Evolutionary conservation across 2,888 invertebrate species (phyloP).

Genomic region (Synergus japonicus): DNA sequence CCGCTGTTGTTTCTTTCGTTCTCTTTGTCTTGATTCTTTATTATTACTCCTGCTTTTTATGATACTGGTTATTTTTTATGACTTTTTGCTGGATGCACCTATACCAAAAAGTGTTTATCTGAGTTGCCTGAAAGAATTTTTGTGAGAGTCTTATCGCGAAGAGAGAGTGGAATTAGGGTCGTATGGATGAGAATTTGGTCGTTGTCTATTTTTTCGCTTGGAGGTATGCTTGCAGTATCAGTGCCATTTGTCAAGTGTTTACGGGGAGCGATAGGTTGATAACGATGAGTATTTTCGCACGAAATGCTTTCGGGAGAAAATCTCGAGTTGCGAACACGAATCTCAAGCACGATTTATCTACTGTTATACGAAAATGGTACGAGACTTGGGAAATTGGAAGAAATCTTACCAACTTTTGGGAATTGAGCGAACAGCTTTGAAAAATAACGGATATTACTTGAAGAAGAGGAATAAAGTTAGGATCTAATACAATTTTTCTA

Average conservation of each 20-base stretch:
- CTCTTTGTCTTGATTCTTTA: slow-evolving; percentile 8
- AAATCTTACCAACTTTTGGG: slow-evolving; percentile 13
- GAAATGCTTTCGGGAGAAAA: not conserved
- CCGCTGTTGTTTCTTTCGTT: not conserved
- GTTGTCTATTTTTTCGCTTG: not conserved
- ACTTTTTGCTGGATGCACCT: not conserved
- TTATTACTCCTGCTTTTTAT: not conserved
- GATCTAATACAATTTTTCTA: not conserved
- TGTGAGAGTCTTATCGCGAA: slow-evolving; percentile 12
- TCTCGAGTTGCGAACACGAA: not conserved
- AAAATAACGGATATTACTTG: slow-evolving; percentile 3
- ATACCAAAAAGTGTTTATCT: slow-evolving; percentile 14
- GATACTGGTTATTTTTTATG: not conserved
- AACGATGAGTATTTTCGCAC: slow-evolving; percentile 6
- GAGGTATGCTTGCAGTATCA: not conserved
- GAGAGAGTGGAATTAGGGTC: slow-evolving; percentile 18
- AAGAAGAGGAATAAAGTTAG: not conserved
- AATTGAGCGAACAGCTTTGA: not conserved
- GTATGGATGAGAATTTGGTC: not conserved
- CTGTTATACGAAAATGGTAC: slow-evolving; percentile 8
- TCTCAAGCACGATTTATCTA: not conserved
- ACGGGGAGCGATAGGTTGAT: slow-evolving; percentile 22
- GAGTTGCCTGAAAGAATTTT: not conserved
- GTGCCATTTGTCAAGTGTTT: slow-evolving; percentile 22
- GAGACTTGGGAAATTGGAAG: slow-evolving; percentile 19